A percentile compares a stretch with the other conserved stretches of the same genome.
phyloP scores from a whole-genome alignment of 2,888 invertebrate genomes.

The Lysandra bellargus region DNA sequence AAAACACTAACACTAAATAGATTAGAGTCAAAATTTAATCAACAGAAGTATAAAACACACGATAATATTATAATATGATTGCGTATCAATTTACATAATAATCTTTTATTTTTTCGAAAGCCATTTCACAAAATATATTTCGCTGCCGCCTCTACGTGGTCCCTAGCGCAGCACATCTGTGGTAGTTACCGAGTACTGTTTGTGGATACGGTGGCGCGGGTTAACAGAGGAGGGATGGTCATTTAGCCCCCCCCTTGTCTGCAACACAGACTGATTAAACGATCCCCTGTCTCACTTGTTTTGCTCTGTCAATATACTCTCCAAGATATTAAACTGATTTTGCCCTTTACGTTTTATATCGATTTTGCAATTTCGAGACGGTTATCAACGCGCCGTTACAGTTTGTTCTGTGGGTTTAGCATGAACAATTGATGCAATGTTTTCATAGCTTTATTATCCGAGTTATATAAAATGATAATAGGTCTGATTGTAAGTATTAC shows the following conservation, averaged over 20 bases:
- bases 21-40: no score
- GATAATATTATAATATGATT: no score
- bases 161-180: constrained; percentile 44
- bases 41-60: no score
- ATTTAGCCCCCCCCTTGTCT: constrained; percentile 70
- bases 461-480: no score
- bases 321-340: constrained; percentile 48
- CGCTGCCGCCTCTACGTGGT: constrained; percentile 38
- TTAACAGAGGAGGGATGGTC: constrained; percentile 76
- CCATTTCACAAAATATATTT: background rate
- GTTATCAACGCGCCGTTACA: background rate
- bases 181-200: constrained; percentile 73
- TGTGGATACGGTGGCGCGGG: constrained; percentile 77
- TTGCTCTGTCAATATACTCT: constrained; percentile 56
- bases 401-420: background rate
- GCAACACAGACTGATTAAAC: constrained; percentile 75
- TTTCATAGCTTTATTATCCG: no score
- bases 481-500: no score
- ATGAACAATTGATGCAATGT: background rate
- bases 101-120: background rate
- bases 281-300: constrained; percentile 70
- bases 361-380: constrained; percentile 1
- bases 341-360: constrained; percentile 16
- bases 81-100: no score
- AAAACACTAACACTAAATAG: no score